Percentiles rank a stretch among this genome's conserved stretches.
Evolutionary conservation across 2,888 invertebrate genomes (phyloP).

Genomic region (Drosophila putrida): DNA sequence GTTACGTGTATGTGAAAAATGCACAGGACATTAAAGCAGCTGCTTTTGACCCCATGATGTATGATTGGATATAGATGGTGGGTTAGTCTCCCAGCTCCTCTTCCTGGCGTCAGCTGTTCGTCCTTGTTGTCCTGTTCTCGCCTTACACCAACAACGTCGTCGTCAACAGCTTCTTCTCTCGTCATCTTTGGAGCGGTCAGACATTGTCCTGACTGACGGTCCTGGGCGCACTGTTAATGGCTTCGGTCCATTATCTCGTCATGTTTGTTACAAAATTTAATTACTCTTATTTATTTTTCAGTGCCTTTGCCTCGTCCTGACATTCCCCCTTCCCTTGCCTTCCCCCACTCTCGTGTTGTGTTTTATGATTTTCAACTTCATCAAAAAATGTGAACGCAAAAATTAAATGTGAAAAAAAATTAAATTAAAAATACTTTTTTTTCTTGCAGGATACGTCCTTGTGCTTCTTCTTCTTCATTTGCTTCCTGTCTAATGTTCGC

Average conservation of each 20-base stretch:
- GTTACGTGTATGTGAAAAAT: constrained; percentile 59
- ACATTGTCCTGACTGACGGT: constrained; percentile 56
- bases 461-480: constrained; percentile 13
- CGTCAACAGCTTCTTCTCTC: constrained; percentile 46
- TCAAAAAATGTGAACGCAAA: constrained; percentile 70
- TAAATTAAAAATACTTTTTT: constrained; percentile 78
- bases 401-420: constrained; percentile 73
- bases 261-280: constrained; percentile 85
- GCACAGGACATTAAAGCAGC: constrained; percentile 48
- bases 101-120: constrained; percentile 33
- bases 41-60: constrained; percentile 41
- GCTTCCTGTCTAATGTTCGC: constrained; percentile 49
- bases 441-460: constrained; percentile 51
- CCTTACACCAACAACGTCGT: background rate
- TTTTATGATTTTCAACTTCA: constrained; percentile 76
- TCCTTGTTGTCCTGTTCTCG: constrained; percentile 2
- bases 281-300: constrained; percentile 84
- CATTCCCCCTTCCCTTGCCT: constrained; percentile 16
- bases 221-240: constrained; percentile 81
- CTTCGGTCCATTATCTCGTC: constrained; percentile 85
- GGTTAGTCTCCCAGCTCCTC: constrained; percentile 8
- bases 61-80: constrained; percentile 11
- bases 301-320: constrained; percentile 35
- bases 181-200: constrained; percentile 65
- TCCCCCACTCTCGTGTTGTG: constrained; percentile 28